A percentile compares a stretch with the other conserved stretches of the same genome.
Conservation (phyloP, 2,113 vertebrate species). For the Xenopus borealis region DNA sequence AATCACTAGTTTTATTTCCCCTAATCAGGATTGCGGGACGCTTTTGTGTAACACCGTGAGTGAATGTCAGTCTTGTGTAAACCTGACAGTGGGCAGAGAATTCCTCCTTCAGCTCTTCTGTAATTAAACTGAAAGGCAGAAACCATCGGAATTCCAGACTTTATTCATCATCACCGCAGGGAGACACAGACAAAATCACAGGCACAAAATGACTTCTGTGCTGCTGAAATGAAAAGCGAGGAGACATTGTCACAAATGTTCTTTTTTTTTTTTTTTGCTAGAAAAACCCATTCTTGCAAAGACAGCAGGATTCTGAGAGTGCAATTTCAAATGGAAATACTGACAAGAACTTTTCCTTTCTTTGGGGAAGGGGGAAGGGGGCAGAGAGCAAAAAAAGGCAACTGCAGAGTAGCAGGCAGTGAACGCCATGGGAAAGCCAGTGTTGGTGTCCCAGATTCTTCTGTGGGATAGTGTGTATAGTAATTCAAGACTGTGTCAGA, state of each 20-base stretch:
- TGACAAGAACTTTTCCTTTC: no score
- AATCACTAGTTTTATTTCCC: slow-evolving; percentile 8
- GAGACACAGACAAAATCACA: slow-evolving; percentile 21
- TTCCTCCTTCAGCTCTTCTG: background rate
- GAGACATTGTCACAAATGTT: slow-evolving; percentile 12
- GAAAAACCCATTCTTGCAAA: slow-evolving; percentile 5
- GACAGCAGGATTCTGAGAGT: background rate
- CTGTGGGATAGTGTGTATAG: no score
- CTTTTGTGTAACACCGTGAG: background rate
- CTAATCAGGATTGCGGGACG: background rate
- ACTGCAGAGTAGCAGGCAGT: no score
- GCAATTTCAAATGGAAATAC: background rate
- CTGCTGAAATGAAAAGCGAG: slow-evolving; percentile 15
- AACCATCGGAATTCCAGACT: slow-evolving; percentile 22
- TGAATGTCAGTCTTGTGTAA: slow-evolving; percentile 25
- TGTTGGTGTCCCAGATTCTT: no score
- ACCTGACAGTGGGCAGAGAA: background rate
- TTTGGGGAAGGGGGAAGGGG: no score
- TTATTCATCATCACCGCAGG: slow-evolving; percentile 28
- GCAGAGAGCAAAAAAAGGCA: no score
- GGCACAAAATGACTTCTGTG: slow-evolving; percentile 26
- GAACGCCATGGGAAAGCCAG: no score
- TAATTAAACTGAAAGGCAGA: slow-evolving; percentile 13
- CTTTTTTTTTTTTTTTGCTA: background rate
- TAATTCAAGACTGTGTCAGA: no score